These are phyloP conservation scores for Moxostoma hubbsi DNA, from an alignment of 2,797 vertebrate genomes.

Conservation along the genomic window DNA sequence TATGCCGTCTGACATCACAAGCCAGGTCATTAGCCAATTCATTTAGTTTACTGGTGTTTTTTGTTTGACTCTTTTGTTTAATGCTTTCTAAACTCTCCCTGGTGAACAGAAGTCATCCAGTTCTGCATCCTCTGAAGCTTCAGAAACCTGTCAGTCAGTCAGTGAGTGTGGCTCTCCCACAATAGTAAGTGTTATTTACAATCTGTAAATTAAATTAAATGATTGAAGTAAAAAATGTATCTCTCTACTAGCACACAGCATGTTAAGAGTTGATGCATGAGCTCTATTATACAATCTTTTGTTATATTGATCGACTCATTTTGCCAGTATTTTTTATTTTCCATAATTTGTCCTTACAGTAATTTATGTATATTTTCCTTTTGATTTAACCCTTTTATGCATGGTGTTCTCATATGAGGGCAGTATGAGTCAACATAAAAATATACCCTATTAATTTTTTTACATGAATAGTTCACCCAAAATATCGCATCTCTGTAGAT, in stretches of 20 bases:
- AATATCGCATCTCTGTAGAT: too few species aligned
- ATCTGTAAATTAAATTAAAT: background rate
- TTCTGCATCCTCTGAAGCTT: slow-evolving; percentile 96
- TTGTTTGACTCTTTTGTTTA: background rate
- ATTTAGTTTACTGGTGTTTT: slow-evolving; percentile 25
- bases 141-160: slow-evolving; percentile 96
- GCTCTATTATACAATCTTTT: background rate
- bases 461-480: too few species aligned
- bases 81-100: slow-evolving; percentile 44
- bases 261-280: background rate
- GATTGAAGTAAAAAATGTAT: background rate
- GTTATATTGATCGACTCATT: background rate
- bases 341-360: background rate
- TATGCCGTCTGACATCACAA: slow-evolving; percentile 96
- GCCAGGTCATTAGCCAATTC: slow-evolving; percentile 80
- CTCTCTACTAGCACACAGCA: background rate
- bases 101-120: slow-evolving; percentile 93
- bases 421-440: background rate
- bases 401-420: background rate
- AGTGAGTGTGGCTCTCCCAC: slow-evolving; percentile 98
- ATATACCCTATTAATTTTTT: too few species aligned
- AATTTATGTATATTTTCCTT: background rate
- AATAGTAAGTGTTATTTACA: slow-evolving; percentile 81
- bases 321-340: background rate
- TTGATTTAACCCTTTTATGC: background rate